phyloP scores from a whole-genome alignment of 2,113 vertebrate genomes.

The Pituophis catenifer region DNA sequence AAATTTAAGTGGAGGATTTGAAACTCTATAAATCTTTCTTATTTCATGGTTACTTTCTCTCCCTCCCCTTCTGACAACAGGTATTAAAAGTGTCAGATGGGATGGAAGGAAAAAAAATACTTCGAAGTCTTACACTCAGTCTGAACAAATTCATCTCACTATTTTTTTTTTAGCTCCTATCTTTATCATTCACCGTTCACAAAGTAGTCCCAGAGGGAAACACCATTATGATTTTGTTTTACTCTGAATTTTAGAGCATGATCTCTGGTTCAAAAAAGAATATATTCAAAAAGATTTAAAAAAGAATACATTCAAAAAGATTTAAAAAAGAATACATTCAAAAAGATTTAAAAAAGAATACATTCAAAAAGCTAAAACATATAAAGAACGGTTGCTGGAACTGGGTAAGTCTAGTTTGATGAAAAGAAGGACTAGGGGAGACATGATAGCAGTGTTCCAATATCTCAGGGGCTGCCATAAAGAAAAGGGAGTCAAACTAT shows the following conservation, averaged over 20 bases:
- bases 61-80: conserved; percentile 42
- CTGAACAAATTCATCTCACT: background rate
- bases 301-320: too few relatives aligned
- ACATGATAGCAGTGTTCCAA: too few relatives aligned
- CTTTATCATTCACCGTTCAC: background rate
- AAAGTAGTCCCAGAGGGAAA: background rate
- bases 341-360: too few relatives aligned
- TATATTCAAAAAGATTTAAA: too few relatives aligned
- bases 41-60: conserved; percentile 45
- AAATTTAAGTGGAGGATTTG: conserved; percentile 69
- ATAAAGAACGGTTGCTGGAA: too few relatives aligned
- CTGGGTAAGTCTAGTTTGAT: too few relatives aligned
- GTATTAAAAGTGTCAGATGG: conserved; percentile 28
- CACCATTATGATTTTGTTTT: background rate
- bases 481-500: too few relatives aligned
- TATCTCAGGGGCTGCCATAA: too few relatives aligned
- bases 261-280: background rate
- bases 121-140: background rate
- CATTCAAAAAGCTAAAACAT: too few relatives aligned
- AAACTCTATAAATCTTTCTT: conserved; percentile 71
- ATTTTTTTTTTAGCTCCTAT: too few relatives aligned
- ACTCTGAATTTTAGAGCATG: background rate
- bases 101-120: background rate
- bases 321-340: too few relatives aligned
- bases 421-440: too few relatives aligned